Conservation (phyloP, 2,797 vertebrate genomes). For the Columba guinea region DNA sequence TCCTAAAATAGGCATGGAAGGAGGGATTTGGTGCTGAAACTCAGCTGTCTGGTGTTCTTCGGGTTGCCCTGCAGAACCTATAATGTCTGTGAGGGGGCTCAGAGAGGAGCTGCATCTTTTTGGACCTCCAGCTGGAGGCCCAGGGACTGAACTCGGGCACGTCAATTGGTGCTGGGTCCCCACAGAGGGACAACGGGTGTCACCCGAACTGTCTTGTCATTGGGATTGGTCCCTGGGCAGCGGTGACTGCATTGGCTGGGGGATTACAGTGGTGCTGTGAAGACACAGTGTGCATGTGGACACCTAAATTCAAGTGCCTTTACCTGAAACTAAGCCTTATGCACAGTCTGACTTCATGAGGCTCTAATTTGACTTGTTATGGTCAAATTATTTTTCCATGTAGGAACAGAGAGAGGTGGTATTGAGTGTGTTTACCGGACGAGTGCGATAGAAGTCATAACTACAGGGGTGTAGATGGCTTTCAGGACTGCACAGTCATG, state of each 20-base stretch:
- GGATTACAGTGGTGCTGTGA: rapidly evolving
- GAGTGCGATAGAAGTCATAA: not conserved
- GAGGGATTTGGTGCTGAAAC: not conserved
- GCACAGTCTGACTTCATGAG: not conserved
- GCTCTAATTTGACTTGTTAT: not conserved
- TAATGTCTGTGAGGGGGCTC: not conserved
- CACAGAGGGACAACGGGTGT: not conserved
- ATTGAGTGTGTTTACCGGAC: not conserved
- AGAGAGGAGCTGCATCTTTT: not conserved
- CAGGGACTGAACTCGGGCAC: not conserved
- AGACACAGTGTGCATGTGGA: rapidly evolving
- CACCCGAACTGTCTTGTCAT: not conserved
- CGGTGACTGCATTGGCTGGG: not conserved
- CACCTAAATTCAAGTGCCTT: not conserved
- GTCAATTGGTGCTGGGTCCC: not conserved
- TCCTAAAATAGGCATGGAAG: not conserved
- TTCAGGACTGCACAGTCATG: not conserved
- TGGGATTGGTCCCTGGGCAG: not conserved
- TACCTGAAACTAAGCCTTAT: not conserved
- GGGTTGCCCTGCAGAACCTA: not conserved
- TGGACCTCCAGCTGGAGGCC: not conserved
- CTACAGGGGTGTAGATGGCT: not conserved
- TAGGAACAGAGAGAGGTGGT: not conserved
- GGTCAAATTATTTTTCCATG: not conserved
- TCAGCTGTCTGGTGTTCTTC: not conserved